Evolutionary conservation across 2,797 vertebrate species (phyloP).

Genomic region (Simalia tracyae): DNA sequence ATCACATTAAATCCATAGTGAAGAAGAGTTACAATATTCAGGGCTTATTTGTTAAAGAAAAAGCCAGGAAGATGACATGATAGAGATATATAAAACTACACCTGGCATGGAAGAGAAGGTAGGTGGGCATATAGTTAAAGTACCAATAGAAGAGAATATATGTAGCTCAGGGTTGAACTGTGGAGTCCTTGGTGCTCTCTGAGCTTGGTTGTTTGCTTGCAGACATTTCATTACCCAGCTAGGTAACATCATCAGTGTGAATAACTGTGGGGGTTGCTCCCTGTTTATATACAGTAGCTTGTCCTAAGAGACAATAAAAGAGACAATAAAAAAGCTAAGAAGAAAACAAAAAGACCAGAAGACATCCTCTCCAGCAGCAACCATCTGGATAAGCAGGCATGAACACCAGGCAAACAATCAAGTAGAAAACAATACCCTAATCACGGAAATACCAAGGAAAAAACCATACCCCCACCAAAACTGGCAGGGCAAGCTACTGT

Average conservation of each 20-base stretch:
- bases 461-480: neutral
- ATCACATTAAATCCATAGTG: no score
- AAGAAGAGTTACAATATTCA: no score
- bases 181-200: neutral
- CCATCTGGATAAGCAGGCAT: neutral
- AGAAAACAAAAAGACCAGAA: neutral
- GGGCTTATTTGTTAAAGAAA: no score
- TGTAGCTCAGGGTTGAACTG: no score
- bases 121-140: no score
- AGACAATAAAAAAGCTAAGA: neutral
- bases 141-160: no score
- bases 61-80: no score
- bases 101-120: no score
- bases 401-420: neutral
- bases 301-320: neutral
- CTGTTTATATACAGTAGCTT: neutral
- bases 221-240: neutral
- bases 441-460: neutral
- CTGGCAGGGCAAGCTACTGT: neutral
- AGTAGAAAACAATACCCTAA: neutral
- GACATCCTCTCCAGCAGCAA: neutral
- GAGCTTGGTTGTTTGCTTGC: neutral
- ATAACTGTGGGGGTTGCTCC: neutral
- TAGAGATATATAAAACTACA: no score
- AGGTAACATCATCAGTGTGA: no score